Percentiles rank a stretch among this genome's conserved stretches.
Conservation (phyloP, 1,140 invertebrate species). For the Leptinotarsa undecemlineata region DNA sequence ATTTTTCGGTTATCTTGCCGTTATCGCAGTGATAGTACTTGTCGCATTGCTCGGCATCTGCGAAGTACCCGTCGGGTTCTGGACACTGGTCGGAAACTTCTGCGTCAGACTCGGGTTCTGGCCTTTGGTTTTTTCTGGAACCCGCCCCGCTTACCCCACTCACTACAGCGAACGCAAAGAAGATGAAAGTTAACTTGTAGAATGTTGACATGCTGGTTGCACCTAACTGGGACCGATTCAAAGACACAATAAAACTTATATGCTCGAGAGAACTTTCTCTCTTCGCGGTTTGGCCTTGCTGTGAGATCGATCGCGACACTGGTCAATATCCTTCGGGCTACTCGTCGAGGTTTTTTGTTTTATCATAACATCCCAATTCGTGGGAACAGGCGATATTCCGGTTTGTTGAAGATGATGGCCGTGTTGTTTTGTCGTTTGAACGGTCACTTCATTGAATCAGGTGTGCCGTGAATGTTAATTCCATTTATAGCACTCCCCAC, state of each 20-base stretch:
- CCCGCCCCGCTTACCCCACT: slow-evolving; percentile 7
- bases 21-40: slow-evolving; percentile 86
- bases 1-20: slow-evolving; percentile 71
- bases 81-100: slow-evolving; percentile 70
- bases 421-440: too few species aligned
- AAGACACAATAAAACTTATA: slow-evolving; percentile 17
- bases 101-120: slow-evolving; percentile 33
- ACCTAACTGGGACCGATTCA: slow-evolving; percentile 5
- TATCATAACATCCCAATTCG: too few species aligned
- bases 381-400: too few species aligned
- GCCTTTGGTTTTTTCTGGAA: slow-evolving; percentile 1
- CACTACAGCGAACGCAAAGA: background rate
- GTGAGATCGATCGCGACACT: background rate
- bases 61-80: slow-evolving; percentile 81
- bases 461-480: background rate
- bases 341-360: too few species aligned
- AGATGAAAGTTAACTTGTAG: slow-evolving; percentile 8
- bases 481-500: slow-evolving; percentile 8
- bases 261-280: slow-evolving; percentile 5
- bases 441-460: too few species aligned
- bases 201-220: background rate
- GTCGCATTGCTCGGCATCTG: slow-evolving; percentile 85
- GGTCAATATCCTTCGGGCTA: slow-evolving; percentile 3
- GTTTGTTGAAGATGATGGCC: too few species aligned
- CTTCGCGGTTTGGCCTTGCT: background rate